Conservation (phyloP, 2,113 vertebrate species). For the Rattus norvegicus region DNA sequence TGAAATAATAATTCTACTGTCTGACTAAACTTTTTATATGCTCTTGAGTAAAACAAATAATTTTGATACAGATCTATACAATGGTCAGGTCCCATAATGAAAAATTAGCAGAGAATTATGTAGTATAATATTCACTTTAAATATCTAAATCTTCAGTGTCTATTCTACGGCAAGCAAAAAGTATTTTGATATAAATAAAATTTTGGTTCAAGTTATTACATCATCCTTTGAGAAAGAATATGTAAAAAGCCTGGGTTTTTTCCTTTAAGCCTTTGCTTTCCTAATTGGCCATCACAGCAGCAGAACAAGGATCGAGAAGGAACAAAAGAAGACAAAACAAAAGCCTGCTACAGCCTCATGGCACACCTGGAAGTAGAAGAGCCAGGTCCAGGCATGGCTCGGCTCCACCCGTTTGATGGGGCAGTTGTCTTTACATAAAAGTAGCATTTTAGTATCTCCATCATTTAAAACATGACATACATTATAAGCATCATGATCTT, state of each 20-base stretch:
- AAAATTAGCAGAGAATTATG: neutral
- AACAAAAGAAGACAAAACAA: neutral
- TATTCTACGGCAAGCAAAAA: slow-evolving; percentile 35
- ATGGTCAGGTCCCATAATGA: slow-evolving; percentile 13
- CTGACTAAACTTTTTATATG: slow-evolving; percentile 40
- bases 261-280: slow-evolving; percentile 40
- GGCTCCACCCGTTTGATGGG: neutral
- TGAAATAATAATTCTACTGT: slow-evolving; percentile 46
- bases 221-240: neutral
- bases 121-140: neutral
- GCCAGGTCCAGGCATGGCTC: neutral
- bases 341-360: neutral
- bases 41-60: slow-evolving; percentile 24
- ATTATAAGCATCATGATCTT: slow-evolving; percentile 69
- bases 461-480: slow-evolving; percentile 59
- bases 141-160: neutral
- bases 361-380: neutral
- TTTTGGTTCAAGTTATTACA: slow-evolving; percentile 37
- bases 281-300: neutral
- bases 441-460: slow-evolving; percentile 46
- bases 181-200: slow-evolving; percentile 43
- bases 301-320: slow-evolving; percentile 40
- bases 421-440: neutral
- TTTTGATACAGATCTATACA: slow-evolving; percentile 1
- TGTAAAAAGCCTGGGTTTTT: neutral